Conservation (phyloP, 2,113 vertebrate species). For the Ictalurus punctatus region DNA sequence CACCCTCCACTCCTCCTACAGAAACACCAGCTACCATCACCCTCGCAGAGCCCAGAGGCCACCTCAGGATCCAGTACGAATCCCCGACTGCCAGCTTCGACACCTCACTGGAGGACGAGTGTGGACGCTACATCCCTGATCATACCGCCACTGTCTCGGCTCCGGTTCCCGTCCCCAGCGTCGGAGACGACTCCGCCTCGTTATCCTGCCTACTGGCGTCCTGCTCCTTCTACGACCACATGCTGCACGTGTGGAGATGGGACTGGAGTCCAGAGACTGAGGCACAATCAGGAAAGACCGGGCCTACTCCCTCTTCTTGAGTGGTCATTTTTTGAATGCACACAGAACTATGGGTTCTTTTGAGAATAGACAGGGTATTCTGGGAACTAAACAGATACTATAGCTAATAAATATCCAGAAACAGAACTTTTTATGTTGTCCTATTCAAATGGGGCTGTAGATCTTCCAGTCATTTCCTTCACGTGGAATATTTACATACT, state of each 20-base stretch:
- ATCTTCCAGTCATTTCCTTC: not conserved
- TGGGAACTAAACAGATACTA: not conserved
- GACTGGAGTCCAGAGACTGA: conserved; percentile 67
- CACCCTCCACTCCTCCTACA: conserved; percentile 50
- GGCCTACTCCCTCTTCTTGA: not conserved
- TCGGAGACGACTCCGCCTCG: not conserved
- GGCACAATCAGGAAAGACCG: not conserved
- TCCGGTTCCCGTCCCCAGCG: not conserved
- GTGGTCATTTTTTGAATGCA: not conserved
- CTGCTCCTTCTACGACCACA: conserved; percentile 92
- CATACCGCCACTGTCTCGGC: not conserved
- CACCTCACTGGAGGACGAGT: conserved; percentile 71
- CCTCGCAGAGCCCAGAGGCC: conserved; percentile 54
- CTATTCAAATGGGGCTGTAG: not conserved
- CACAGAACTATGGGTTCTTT: not conserved
- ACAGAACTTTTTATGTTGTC: not conserved
- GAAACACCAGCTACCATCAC: conserved; percentile 33
- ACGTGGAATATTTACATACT: conserved; percentile 3
- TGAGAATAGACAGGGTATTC: not conserved
- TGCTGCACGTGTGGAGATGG: conserved; percentile 92
- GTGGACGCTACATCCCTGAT: conserved; percentile 61
- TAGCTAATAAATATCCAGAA: not conserved
- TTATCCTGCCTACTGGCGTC: conserved; percentile 79
- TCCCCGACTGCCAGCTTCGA: conserved; percentile 80
- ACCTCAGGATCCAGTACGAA: conserved; percentile 77